Conservation (phyloP, 1,140 invertebrate genomes). For the Aphaenogaster rudis region DNA sequence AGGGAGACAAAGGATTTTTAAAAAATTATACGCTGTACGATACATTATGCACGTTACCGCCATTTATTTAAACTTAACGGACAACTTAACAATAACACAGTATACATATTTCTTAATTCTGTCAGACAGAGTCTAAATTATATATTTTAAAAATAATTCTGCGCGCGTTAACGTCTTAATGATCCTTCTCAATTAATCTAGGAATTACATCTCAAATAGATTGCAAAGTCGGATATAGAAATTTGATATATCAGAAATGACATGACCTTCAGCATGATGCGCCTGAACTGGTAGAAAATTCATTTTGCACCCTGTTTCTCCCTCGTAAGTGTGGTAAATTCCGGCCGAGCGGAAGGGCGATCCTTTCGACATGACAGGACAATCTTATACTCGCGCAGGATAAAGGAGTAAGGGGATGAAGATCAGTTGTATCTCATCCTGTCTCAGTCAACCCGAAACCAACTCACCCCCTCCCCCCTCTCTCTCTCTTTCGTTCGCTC, state of each 20-base stretch:
- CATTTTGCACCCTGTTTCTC: constrained; percentile 59
- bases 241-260: constrained; percentile 25
- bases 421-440: neutral
- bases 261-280: neutral
- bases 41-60: neutral
- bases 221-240: neutral
- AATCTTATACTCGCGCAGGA: constrained; percentile 20
- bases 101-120: neutral
- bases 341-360: constrained; percentile 3
- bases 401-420: neutral
- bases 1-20: neutral
- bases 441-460: neutral
- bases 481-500: constrained; percentile 9
- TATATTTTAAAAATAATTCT: neutral
- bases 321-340: constrained; percentile 11
- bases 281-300: constrained; percentile 38
- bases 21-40: neutral
- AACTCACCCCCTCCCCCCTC: neutral
- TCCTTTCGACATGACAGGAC: constrained; percentile 21
- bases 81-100: neutral
- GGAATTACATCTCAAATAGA: neutral
- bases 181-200: neutral
- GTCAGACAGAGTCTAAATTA: neutral
- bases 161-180: neutral
- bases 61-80: neutral